Evolutionary conservation across 1,140 invertebrate species (phyloP).

Genomic region (Caerostris extrusa): DNA sequence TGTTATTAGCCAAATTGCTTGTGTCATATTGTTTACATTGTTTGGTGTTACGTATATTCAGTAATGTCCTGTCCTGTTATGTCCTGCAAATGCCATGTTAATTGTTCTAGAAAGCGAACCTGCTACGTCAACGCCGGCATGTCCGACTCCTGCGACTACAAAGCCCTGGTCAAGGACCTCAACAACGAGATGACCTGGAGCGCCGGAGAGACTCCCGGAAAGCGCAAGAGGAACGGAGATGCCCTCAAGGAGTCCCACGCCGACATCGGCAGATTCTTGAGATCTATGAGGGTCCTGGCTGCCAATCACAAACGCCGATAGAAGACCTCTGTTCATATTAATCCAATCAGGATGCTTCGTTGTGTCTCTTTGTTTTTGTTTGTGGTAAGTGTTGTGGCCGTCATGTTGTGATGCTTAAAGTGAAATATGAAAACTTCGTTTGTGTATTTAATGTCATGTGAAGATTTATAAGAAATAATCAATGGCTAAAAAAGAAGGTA

Average conservation of each 20-base stretch:
- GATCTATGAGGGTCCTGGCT: constrained; percentile 46
- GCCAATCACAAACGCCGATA: constrained; percentile 60
- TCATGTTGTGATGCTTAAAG: background rate
- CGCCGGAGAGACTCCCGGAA: constrained; percentile 80
- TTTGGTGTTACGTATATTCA: background rate
- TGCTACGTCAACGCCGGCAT: constrained; percentile 82
- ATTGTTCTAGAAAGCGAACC: constrained; percentile 80
- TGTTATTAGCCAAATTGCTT: too few species aligned
- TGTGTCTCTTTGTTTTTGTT: constrained; percentile 28
- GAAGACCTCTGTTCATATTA: background rate
- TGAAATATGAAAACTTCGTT: background rate
- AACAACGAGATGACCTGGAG: constrained; percentile 80
- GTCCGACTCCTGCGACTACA: constrained; percentile 82
- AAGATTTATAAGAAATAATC: too few species aligned
- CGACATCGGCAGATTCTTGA: constrained; percentile 54
- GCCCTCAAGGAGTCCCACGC: background rate
- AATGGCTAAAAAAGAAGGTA: background rate
- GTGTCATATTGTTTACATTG: too few species aligned
- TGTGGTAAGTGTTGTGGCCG: background rate
- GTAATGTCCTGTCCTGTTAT: background rate
- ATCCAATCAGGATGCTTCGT: background rate
- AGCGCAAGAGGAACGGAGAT: constrained; percentile 77
- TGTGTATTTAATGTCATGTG: background rate
- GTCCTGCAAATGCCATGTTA: background rate
- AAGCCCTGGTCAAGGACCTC: constrained; percentile 81